These are phyloP conservation scores for Belonocnema kinseyi DNA, from an alignment of 1,140 invertebrate genomes.

Conservation along the genomic window DNA sequence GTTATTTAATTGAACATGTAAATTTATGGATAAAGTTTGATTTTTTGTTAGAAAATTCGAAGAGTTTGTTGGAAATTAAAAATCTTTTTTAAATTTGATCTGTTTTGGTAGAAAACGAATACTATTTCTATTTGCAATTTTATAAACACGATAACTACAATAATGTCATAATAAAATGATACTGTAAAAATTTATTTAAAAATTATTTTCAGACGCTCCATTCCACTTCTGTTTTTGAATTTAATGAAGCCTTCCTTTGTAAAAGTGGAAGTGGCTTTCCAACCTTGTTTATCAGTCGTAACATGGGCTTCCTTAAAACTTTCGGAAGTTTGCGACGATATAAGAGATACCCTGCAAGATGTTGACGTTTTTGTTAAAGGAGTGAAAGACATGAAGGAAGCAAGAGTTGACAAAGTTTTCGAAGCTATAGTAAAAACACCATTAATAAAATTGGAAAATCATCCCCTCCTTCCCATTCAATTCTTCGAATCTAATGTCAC, in stretches of 20 bases:
- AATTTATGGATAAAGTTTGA: too few relatives aligned
- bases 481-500: slow-evolving; percentile 82
- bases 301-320: slow-evolving; percentile 89
- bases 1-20: too few relatives aligned
- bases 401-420: slow-evolving; percentile 84
- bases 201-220: slow-evolving; percentile 65
- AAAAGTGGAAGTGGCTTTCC: slow-evolving; percentile 82
- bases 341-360: slow-evolving; percentile 78
- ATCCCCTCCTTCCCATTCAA: slow-evolving; percentile 80
- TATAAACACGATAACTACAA: too few relatives aligned
- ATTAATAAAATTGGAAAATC: slow-evolving; percentile 81
- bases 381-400: slow-evolving; percentile 85
- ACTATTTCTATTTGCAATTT: too few relatives aligned
- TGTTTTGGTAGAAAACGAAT: too few relatives aligned
- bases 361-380: slow-evolving; percentile 84
- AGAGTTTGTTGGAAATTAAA: too few relatives aligned
- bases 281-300: slow-evolving; percentile 85
- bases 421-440: slow-evolving; percentile 79
- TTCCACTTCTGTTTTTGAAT: slow-evolving; percentile 81
- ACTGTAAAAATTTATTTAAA: background rate
- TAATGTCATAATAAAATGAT: too few relatives aligned
- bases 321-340: slow-evolving; percentile 78
- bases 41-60: too few relatives aligned
- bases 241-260: slow-evolving; percentile 82
- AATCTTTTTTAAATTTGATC: too few relatives aligned